Conservation (phyloP, 1,140 invertebrate species). For the Diuraphis noxia region DNA sequence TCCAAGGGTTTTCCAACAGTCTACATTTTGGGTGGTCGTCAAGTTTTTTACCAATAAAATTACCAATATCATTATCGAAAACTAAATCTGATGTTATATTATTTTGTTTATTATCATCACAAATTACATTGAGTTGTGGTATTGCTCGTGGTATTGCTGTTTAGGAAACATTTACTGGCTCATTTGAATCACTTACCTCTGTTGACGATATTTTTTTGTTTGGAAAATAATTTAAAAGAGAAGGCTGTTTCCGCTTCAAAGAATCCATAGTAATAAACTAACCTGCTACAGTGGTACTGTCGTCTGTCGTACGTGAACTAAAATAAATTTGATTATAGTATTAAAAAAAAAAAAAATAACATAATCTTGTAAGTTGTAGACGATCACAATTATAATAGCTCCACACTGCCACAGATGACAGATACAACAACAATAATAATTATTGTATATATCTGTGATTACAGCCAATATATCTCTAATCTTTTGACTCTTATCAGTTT, state of each 20-base stretch:
- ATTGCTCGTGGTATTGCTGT: neutral
- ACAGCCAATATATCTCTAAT: too few relatives aligned
- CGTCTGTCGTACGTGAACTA: too few relatives aligned
- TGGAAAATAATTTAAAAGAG: neutral
- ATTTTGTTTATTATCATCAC: neutral
- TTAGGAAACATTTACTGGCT: neutral
- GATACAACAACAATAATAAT: too few relatives aligned
- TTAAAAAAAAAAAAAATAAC: too few relatives aligned
- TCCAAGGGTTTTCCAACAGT: slow-evolving; percentile 21
- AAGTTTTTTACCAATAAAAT: slow-evolving; percentile 16
- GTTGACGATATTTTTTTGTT: neutral
- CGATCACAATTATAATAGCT: too few relatives aligned
- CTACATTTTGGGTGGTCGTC: neutral
- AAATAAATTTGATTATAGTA: too few relatives aligned
- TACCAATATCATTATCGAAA: slow-evolving; percentile 13
- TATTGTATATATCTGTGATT: too few relatives aligned
- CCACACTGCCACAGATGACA: too few relatives aligned
- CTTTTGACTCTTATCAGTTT: too few relatives aligned
- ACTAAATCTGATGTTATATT: neutral
- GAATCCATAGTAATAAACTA: neutral
- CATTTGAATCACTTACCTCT: neutral
- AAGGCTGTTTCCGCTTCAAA: neutral
- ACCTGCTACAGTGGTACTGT: too few relatives aligned
- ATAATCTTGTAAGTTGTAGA: too few relatives aligned
- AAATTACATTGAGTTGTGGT: neutral